Base-by-base conservation (phyloP, 2,797 vertebrate species). In the Melanotaenia trifasciata region DNA sequence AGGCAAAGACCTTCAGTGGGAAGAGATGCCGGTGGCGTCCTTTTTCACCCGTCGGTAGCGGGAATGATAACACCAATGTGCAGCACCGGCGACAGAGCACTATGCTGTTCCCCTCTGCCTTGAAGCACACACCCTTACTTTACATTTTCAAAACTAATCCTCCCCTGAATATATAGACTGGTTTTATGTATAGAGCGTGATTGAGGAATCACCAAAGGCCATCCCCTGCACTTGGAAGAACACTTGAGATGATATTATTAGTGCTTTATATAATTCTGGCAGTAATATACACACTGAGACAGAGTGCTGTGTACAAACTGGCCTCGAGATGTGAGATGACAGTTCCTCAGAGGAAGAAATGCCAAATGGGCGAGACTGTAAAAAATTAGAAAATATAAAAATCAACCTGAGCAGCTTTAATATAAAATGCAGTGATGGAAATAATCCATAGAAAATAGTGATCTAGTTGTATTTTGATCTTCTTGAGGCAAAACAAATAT, bases 121-220 rank as follows among this genome's bases (percentile, higher is more conserved):
- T 89, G 90, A 93, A 91, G 94, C 91, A 86, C 87, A 92, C 93
- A 77, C 92, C 91, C 74, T 74, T 75, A 57, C 94, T 96, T 96
- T 96, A 95, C 95, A 96, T 96, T 96, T 96, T 96, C 96, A 84
- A 95, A 95, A 91, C 94, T 96, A 96, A 96, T 96, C 95, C 93
- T 89, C 87, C 84, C 80, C 83, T 92, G 91, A 94, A 95, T 90
- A 95, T 92, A 95, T 94, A 93, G 95, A 93, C 94, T 94, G 87
- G 91, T 94, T 96, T 96, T 96, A 96, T 96, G 92, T 96, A 94
- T 94, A 94, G 95, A 93, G 92, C 91, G 93, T 92, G 90, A 93
- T 94, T 94, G 89, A 92, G 85, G 89, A 94, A 92, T 94, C 95
- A 95, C 95, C 95, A 96, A 96, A 94, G 94, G 94, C 93, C 94